These are phyloP conservation scores for Austrofundulus limnaeus DNA, from an alignment of 2,113 vertebrate genomes.

Conservation along the genomic window DNA sequence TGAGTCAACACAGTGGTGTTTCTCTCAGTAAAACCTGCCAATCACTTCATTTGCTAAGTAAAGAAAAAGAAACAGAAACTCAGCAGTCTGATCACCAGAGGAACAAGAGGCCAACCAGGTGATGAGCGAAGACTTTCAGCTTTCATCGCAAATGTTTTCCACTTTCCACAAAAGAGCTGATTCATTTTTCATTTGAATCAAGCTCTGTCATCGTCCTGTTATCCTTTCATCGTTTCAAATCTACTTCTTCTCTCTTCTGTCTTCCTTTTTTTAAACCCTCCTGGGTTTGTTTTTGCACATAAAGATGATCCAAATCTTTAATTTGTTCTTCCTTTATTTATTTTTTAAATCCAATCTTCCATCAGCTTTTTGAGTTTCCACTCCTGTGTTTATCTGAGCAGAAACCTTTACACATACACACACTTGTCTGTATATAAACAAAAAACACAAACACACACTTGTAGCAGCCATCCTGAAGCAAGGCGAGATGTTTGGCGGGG, in stretches of 20 bases:
- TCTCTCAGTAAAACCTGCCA: conserved; percentile 30
- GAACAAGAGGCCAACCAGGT: conserved; percentile 39
- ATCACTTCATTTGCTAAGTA: conserved; percentile 39
- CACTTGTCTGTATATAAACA: background rate
- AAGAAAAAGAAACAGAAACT: conserved; percentile 38
- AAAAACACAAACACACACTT: conserved; percentile 1
- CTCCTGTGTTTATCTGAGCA: background rate
- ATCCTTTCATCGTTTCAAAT: background rate
- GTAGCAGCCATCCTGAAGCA: conserved; percentile 41
- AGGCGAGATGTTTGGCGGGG: conserved; percentile 35
- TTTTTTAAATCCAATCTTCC: background rate
- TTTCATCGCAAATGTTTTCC: conserved; percentile 61
- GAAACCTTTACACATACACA: background rate
- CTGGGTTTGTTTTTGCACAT: too few relatives aligned
- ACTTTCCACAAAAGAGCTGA: conserved; percentile 44
- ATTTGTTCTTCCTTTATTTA: background rate
- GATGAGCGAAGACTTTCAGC: conserved; percentile 54
- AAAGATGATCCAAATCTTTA: background rate
- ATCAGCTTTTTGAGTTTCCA: background rate
- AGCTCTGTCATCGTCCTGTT: conserved; percentile 23
- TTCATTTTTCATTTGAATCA: conserved; percentile 37
- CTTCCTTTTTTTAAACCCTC: background rate
- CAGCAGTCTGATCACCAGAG: conserved; percentile 35
- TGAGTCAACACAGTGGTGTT: background rate
- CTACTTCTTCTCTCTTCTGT: background rate